Base-by-base conservation (phyloP, 2,888 invertebrate genomes). In the Eupithecia subumbrata region DNA sequence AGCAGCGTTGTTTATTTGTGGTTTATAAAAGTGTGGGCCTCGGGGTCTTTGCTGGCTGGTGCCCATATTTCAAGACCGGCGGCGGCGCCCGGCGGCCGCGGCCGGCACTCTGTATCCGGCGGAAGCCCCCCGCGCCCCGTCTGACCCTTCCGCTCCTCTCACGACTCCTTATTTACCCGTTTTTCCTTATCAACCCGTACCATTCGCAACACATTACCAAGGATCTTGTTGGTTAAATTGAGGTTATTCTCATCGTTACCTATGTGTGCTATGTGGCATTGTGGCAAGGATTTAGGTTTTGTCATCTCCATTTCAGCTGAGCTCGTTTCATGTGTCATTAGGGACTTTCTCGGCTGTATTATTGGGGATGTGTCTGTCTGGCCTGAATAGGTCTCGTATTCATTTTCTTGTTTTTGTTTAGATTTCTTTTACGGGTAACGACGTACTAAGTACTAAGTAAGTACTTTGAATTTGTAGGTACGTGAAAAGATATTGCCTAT, bases 121-220 rank as follows among this genome's bases (percentile, higher is more conserved):
- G 90, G 90, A 90, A 86, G 85, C 80, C 80, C 79, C 80, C 79
- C 83, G 80, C 79, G 68, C 74, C 80, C 79, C 84, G 81, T 81
- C 87, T 86, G 88, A 88, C 90, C 91, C 84, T 88, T 90, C 90
- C 91, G 88, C 86, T 80, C 84, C 85, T 85, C 87, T 85, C 87
- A 88, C 87, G 86, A 89, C 87, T 91, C 90, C 90, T 92, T 94
- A 93, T 94, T 93, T 93, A 92, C 90, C 89, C 91, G 92, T 91
- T 93, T 93, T 93, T 93, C 92, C 92, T 94, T 93, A 94, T 94
- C 93, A 92, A 88, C 85, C 88, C 85, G 86, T 86, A 85, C 90
- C 94, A 93, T 92, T 93, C 93, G 87, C 89, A 88, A 90, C 92
- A 91, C 90, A 90, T 93, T 91, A 89, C 88, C 80, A 84, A 83